Percentiles rank a stretch among this genome's conserved stretches.
Evolutionary conservation across 2,113 vertebrate genomes (phyloP).

Genomic region (Benitochromis conjunctus): DNA sequence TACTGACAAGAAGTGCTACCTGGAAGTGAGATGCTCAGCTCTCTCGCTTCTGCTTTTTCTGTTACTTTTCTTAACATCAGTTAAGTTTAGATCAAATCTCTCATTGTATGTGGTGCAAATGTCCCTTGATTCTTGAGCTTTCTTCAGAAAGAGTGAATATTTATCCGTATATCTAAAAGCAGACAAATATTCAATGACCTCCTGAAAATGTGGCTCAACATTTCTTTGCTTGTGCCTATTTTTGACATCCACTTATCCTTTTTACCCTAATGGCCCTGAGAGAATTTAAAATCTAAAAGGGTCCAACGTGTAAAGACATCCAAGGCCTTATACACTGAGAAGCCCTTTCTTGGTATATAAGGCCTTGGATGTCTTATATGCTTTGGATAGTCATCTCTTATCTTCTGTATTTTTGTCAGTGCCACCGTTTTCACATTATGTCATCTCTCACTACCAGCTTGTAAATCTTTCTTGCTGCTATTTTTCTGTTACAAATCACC

Average conservation of each 20-base stretch:
- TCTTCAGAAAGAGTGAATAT: not conserved
- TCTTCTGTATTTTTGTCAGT: not conserved
- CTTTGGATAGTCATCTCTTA: not conserved
- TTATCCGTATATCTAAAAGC: not conserved
- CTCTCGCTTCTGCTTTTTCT: conserved; percentile 36
- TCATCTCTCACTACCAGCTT: not conserved
- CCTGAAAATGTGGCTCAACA: not conserved
- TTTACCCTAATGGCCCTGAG: not conserved
- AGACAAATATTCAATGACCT: not conserved
- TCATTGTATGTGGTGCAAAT: not conserved
- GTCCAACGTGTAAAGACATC: conserved; percentile 1
- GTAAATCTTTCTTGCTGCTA: not conserved
- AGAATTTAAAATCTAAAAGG: conserved; percentile 29
- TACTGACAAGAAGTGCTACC: not conserved
- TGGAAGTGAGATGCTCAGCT: conserved; percentile 33
- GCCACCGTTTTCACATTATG: not conserved
- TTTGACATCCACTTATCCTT: not conserved
- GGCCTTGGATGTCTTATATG: not conserved
- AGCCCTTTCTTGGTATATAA: not conserved
- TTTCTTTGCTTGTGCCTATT: conserved; percentile 12
- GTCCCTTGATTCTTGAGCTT: not conserved
- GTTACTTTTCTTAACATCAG: not conserved
- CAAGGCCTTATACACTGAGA: not conserved
- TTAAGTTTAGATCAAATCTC: not conserved
- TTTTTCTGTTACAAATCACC: not conserved